Evolutionary conservation across 2,888 invertebrate species (phyloP), one percentile per base, ranked within the genome.

Genomic region (Lypha dubia): DNA sequence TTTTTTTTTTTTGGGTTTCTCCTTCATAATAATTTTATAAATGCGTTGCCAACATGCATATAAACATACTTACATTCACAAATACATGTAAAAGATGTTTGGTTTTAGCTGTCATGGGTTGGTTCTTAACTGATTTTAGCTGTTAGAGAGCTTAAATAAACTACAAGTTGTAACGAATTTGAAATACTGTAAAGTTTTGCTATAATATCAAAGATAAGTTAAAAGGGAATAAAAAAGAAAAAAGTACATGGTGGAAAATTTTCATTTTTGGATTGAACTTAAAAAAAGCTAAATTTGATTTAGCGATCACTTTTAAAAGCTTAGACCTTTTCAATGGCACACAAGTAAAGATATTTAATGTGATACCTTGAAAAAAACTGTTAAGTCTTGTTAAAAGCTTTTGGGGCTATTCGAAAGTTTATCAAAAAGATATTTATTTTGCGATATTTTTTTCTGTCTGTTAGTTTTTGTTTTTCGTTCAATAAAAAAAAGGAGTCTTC

Each of bases 361-460:
- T n/a, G n/a, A n/a, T n/a, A n/a, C n/a, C n/a, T n/a, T n/a, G n/a
- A n/a, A n/a, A n/a, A n/a, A n/a, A n/a, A n/a, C n/a, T n/a, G n/a
- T n/a, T n/a, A 28, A 11, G 49, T 63, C 46, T 71, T 24, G 24
- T 65, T 73, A 73, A 73, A 73, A 49, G 60, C 41, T 65, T 75
- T 49, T 22, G 28, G n/a, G 60, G 20, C 65, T 83, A 74, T 86
- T 86, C 65, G 85, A 83, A 85, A 83, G 85, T 84, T 84, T 86
- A 85, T 85, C 85, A 86, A 86, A 86, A 85, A 86, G 85, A 86
- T 85, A 82, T 90, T 89, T 89, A 88, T 88, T 88, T 88, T 87
- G 87, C 87, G 90, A 89, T 90, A 87, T 88, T 86, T 87, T 84
- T 85, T 17, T 38, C 9, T 38, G 9, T 38, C 13, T 11, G 9